phyloP scores from a whole-genome alignment of 2,888 invertebrate species.

The Drosophila fungiperda region DNA sequence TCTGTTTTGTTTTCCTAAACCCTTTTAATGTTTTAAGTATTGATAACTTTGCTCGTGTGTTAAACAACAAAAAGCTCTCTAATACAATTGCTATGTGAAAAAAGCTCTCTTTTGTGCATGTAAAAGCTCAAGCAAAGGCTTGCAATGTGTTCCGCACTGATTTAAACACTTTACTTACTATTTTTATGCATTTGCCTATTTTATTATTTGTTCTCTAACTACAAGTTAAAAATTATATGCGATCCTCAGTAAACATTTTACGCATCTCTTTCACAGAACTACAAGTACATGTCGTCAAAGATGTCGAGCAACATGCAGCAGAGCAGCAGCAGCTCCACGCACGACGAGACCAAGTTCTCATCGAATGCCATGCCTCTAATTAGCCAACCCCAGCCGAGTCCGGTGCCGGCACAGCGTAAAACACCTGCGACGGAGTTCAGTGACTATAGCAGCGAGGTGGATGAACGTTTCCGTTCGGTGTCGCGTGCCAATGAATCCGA shows the following conservation, averaged over 20 bases:
- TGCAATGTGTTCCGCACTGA: not conserved
- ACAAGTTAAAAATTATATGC: accelerated
- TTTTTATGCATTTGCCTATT: conserved; percentile 39
- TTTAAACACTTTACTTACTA: not conserved
- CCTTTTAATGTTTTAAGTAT: not conserved
- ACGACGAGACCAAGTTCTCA: conserved; percentile 68
- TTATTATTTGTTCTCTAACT: no score
- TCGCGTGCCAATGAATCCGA: conserved; percentile 87
- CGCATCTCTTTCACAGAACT: conserved; percentile 85
- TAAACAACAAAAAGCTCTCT: not conserved
- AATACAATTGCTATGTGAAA: not conserved
- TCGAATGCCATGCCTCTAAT: conserved; percentile 73
- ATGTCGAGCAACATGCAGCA: conserved; percentile 86
- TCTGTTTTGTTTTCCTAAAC: not conserved
- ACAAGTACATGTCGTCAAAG: conserved; percentile 83
- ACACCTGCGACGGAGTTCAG: conserved; percentile 86
- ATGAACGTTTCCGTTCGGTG: conserved; percentile 87
- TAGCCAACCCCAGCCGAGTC: conserved; percentile 85
- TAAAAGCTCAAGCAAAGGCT: not conserved
- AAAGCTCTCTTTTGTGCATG: not conserved
- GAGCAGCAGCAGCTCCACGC: conserved; percentile 71
- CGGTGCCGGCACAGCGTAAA: conserved; percentile 86
- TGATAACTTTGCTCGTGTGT: not conserved
- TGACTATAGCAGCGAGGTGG: conserved; percentile 91
- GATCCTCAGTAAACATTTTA: not conserved